Conservation (phyloP, 2,797 vertebrate genomes). For the Sebastes iracundus region DNA sequence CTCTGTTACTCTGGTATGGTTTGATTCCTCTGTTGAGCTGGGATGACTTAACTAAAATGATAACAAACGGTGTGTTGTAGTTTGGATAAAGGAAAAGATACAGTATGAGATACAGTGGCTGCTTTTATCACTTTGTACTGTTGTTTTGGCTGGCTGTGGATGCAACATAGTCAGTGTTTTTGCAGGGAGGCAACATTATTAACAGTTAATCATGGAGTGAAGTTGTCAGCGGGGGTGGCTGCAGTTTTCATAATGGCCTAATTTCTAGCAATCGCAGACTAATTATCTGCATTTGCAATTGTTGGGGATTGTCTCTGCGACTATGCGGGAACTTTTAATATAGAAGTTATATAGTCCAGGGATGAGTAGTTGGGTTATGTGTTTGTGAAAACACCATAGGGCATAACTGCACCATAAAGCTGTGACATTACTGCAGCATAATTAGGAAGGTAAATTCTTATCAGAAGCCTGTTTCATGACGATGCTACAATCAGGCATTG, state of each 20-base stretch:
- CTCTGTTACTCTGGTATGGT: background rate
- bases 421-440: conserved; percentile 48
- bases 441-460: conserved; percentile 61
- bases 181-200: conserved; percentile 54
- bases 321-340: conserved; percentile 53
- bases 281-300: conserved; percentile 71
- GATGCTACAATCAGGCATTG: background rate
- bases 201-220: conserved; percentile 68
- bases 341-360: conserved; percentile 50
- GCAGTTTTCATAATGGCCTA: conserved; percentile 71
- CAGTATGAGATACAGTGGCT: background rate
- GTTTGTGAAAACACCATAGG: conserved; percentile 40
- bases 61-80: background rate
- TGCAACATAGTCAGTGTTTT: conserved; percentile 21
- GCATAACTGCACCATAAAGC: conserved; percentile 45
- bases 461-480: conserved; percentile 17
- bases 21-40: background rate
- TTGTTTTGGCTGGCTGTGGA: background rate
- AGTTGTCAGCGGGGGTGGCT: conserved; percentile 66
- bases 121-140: conserved; percentile 1
- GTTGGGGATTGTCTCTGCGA: conserved; percentile 62
- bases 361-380: conserved; percentile 46
- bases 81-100: background rate
- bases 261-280: conserved; percentile 73
- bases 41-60: background rate